A percentile compares a stretch with the other conserved stretches of the same genome.
Conservation (phyloP, 2,888 invertebrate genomes). For the Rhorus exstirpatorius region DNA sequence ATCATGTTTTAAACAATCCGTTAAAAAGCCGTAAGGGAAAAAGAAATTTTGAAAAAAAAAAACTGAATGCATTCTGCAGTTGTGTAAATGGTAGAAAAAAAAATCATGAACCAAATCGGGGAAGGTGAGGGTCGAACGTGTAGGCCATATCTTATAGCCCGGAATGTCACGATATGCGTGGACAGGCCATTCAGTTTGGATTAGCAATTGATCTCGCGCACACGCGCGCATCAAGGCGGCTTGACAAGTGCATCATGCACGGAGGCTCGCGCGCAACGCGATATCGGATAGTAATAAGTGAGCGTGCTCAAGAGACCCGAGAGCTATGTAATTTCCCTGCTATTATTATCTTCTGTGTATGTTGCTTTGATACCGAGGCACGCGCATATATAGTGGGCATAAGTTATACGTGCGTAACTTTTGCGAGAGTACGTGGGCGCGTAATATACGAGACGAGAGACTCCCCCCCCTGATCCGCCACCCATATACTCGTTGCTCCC, state of each 20-base stretch:
- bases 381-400: conserved; percentile 7
- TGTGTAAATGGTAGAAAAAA: no score
- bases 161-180: background rate
- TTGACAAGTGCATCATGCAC: conserved; percentile 13
- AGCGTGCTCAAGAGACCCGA: conserved; percentile 17
- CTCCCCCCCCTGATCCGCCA: no score
- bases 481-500: conserved; percentile 45
- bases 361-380: conserved; percentile 14
- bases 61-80: no score
- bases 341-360: background rate
- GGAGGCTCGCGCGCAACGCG: background rate
- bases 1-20: no score
- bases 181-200: background rate
- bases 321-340: background rate
- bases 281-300: conserved; percentile 13
- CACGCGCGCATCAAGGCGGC: background rate
- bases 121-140: no score
- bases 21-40: no score
- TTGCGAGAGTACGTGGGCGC: conserved; percentile 40
- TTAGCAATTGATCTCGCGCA: conserved; percentile 29
- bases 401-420: conserved; percentile 46
- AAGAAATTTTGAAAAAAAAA: no score
- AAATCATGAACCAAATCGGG: no score
- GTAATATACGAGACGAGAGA: conserved; percentile 43
- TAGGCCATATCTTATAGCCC: no score